A percentile compares a stretch with the other conserved stretches of the same genome.
phyloP scores from a whole-genome alignment of 1,140 invertebrate species.

The Ceratina japonica region DNA sequence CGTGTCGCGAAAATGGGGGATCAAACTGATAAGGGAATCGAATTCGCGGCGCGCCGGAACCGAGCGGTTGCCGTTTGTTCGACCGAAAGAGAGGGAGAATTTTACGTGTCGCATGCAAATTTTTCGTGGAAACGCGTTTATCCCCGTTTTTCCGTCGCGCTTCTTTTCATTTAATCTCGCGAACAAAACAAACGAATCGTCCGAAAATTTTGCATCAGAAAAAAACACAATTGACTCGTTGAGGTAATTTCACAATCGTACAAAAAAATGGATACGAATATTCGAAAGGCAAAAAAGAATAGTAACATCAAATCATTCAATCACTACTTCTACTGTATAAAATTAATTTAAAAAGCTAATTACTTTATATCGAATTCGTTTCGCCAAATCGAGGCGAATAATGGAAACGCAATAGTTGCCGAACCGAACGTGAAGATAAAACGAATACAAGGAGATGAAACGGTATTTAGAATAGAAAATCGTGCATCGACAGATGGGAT shows the following conservation, averaged over 20 bases:
- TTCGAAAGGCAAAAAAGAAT: too few species aligned
- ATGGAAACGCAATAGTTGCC: too few species aligned
- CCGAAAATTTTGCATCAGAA: too few species aligned
- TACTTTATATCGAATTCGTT: too few species aligned
- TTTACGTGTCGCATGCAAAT: slow-evolving; percentile 12
- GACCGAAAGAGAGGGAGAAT: background rate
- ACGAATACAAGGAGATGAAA: background rate
- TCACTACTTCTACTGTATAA: too few species aligned
- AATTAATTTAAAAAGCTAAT: too few species aligned
- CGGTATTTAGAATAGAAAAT: slow-evolving; percentile 6
- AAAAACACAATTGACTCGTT: too few species aligned
- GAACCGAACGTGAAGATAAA: background rate
- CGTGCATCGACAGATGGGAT: slow-evolving; percentile 18
- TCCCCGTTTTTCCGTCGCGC: background rate
- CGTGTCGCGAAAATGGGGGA: slow-evolving; percentile 28
- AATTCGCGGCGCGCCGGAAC: slow-evolving; percentile 13
- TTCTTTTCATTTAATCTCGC: background rate
- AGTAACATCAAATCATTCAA: too few species aligned
- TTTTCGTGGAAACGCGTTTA: background rate
- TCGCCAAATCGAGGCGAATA: too few species aligned
- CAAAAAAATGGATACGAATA: too few species aligned
- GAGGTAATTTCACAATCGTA: too few species aligned
- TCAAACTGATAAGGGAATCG: slow-evolving; percentile 45
- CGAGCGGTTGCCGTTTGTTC: background rate
- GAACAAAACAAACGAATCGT: too few species aligned